Conservation (phyloP, 1,140 invertebrate genomes). For the Procambarus clarkii region DNA sequence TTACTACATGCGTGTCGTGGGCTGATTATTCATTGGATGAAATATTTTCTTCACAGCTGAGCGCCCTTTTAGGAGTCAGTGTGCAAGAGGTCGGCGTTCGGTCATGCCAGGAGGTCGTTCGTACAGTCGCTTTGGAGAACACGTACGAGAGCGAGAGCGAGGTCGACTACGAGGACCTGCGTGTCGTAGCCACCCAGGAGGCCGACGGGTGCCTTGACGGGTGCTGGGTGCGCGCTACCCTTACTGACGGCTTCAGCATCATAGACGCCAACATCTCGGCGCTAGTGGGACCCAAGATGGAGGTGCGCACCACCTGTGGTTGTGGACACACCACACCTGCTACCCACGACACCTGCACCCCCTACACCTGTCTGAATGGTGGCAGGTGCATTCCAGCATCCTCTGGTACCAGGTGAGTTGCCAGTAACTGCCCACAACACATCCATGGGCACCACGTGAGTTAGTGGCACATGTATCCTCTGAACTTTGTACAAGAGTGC, state of each 20-base stretch:
- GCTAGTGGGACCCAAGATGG: conserved; percentile 32
- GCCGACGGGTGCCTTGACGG: neutral
- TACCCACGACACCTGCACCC: conserved; percentile 35
- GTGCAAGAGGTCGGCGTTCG: conserved; percentile 1
- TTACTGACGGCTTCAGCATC: conserved; percentile 2
- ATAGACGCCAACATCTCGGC: conserved; percentile 59
- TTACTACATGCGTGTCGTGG: no score
- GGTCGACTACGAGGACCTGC: neutral
- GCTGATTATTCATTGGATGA: no score
- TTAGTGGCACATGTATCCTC: no score
- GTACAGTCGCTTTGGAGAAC: neutral
- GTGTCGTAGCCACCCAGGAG: neutral
- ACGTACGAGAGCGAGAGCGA: neutral
- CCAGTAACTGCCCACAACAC: no score
- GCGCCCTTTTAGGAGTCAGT: neutral
- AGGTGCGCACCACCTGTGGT: conserved; percentile 30
- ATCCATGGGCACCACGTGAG: no score
- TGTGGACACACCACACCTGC: conserved; percentile 11
- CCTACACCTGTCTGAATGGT: conserved; percentile 53
- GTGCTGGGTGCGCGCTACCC: conserved; percentile 21
- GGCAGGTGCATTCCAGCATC: conserved; percentile 36
- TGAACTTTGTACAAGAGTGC: no score
- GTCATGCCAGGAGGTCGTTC: conserved; percentile 13
- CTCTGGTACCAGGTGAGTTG: conserved; percentile 39
- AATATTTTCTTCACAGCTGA: conserved; percentile 4